A percentile compares a stretch with the other conserved stretches of the same genome.
phyloP scores from a whole-genome alignment of 1,140 invertebrate genomes.

The Marisa cornuarietis region DNA sequence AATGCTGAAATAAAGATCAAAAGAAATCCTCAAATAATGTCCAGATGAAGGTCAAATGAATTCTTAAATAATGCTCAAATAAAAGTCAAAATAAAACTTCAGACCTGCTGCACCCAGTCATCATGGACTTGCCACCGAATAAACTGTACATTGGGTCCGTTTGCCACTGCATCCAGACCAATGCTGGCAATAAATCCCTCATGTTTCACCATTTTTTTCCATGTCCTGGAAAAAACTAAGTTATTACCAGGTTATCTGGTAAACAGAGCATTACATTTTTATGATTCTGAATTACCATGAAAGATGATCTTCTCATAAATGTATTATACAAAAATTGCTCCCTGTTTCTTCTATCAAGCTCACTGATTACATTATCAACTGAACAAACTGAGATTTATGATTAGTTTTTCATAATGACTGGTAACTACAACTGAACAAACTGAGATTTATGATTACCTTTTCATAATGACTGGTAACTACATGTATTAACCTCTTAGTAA shows the following conservation, averaged over 20 bases:
- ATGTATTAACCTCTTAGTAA: too few species aligned
- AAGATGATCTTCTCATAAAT: too few species aligned
- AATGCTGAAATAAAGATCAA: neutral
- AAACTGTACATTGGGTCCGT: constrained; percentile 55
- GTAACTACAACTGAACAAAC: too few species aligned
- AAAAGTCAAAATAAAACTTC: neutral
- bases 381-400: too few species aligned
- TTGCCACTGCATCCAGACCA: constrained; percentile 53
- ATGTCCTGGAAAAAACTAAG: constrained; percentile 52
- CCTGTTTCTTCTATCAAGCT: too few species aligned
- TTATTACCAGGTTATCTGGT: too few species aligned
- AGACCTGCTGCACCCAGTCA: constrained; percentile 66
- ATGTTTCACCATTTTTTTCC: constrained; percentile 63
- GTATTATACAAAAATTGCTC: too few species aligned
- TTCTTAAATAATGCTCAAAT: neutral
- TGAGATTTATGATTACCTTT: too few species aligned
- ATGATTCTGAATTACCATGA: neutral
- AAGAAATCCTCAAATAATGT: neutral
- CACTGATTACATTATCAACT: too few species aligned
- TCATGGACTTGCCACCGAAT: constrained; percentile 65
- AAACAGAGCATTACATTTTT: neutral
- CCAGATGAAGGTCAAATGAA: neutral
- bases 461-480: too few species aligned
- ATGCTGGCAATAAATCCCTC: constrained; percentile 64
- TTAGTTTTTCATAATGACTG: too few species aligned